Percentiles rank a stretch among this genome's conserved stretches.
Conservation (phyloP, 2,113 vertebrate species). For the Bos javanicus region DNA sequence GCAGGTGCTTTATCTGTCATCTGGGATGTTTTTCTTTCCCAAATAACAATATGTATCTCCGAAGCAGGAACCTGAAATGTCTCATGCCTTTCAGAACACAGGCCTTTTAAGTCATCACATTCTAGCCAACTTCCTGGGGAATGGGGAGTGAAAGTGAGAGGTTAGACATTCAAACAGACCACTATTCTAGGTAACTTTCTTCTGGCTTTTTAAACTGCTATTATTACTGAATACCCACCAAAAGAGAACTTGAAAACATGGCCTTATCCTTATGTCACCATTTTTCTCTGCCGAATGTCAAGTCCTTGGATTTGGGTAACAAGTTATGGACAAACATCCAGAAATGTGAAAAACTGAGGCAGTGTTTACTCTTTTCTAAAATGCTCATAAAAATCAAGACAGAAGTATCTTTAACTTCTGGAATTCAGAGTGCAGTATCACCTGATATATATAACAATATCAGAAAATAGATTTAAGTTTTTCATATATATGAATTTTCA, state of each 20-base stretch:
- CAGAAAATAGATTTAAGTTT: not conserved
- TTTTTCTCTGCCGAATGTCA: not conserved
- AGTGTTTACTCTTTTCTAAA: not conserved
- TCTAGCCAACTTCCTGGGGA: slow-evolving; percentile 91
- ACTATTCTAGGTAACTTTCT: not conserved
- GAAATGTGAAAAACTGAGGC: not conserved
- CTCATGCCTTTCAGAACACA: slow-evolving; percentile 71
- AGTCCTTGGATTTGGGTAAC: not conserved
- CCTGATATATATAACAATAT: not conserved
- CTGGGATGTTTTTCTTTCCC: slow-evolving; percentile 83
- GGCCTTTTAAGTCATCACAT: slow-evolving; percentile 91
- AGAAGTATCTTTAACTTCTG: not conserved
- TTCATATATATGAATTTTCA: not conserved
- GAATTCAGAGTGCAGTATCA: not conserved
- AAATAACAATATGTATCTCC: slow-evolving; percentile 91
- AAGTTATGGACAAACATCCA: not conserved
- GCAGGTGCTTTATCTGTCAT: slow-evolving; percentile 33
- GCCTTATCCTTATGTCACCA: not conserved
- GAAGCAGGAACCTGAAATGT: slow-evolving; percentile 82
- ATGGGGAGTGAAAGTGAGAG: slow-evolving; percentile 12
- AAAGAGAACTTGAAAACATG: not conserved
- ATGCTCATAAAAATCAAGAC: not conserved
- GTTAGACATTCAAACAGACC: slow-evolving; percentile 33
- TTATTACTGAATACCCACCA: not conserved
- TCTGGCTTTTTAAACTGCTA: not conserved